Conservation (phyloP, 2,113 vertebrate species). For the Lucifuga dentata region DNA sequence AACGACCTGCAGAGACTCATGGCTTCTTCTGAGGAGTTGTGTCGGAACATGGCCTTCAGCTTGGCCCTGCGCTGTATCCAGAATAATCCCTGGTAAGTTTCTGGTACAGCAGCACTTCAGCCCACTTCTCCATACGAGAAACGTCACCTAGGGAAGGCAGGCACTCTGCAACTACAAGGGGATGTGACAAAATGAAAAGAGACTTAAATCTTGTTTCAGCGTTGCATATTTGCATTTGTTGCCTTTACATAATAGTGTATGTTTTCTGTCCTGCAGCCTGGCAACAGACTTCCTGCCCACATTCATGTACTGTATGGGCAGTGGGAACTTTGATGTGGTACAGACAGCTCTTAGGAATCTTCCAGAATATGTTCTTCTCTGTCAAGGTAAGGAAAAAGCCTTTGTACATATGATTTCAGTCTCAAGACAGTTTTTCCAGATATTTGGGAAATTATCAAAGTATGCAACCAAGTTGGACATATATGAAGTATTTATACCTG, state of each 20-base stretch:
- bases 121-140: too few species aligned
- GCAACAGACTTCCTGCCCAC: constrained; percentile 95
- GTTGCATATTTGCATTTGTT: background rate
- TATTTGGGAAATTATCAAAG: too few species aligned
- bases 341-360: constrained; percentile 95
- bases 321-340: constrained; percentile 94
- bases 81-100: constrained; percentile 91
- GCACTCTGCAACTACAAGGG: background rate
- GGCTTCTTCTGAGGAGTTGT: constrained; percentile 92
- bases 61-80: constrained; percentile 94
- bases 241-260: background rate
- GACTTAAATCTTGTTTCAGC: too few species aligned
- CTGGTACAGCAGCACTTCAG: background rate
- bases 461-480: background rate
- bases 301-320: constrained; percentile 97
- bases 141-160: background rate
- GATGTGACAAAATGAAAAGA: background rate
- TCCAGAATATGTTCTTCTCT: constrained; percentile 95
- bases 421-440: too few species aligned
- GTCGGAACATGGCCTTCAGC: constrained; percentile 93
- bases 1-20: constrained; percentile 95
- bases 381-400: constrained; percentile 86
- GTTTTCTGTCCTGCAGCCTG: constrained; percentile 78
- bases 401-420: background rate
- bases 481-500: background rate